These are phyloP conservation scores for Pyrocephalus nanus DNA, from an alignment of 2,797 vertebrate genomes.

Conservation along the genomic window DNA sequence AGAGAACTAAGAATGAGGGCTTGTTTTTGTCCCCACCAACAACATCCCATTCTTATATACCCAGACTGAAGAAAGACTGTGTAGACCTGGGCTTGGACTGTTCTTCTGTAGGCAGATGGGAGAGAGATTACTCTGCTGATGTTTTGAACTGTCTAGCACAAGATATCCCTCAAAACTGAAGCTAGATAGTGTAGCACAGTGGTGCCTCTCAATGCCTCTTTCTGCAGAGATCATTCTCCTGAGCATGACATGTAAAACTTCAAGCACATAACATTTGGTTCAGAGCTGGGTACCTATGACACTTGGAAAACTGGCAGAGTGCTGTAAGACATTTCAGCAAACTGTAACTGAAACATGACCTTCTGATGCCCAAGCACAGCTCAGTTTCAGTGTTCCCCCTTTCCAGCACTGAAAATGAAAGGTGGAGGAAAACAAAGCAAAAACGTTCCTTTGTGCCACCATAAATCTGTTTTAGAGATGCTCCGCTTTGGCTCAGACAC, in stretches of 20 bases:
- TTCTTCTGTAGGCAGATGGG: neutral
- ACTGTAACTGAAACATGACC: neutral
- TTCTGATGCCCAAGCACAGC: neutral
- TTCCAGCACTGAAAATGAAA: neutral
- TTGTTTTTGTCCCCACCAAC: neutral
- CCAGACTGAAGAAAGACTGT: neutral
- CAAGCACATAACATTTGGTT: neutral
- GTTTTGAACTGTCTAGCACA: neutral
- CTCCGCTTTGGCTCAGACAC: neutral
- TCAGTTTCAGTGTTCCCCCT: neutral
- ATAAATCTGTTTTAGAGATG: neutral
- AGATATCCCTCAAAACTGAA: neutral
- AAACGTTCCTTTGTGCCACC: neutral
- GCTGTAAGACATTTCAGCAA: neutral
- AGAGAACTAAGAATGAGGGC: neutral
- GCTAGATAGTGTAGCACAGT: neutral
- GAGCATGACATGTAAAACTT: neutral
- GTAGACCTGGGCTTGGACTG: neutral
- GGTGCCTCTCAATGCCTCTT: neutral
- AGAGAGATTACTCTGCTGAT: neutral
- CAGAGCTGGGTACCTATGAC: neutral
- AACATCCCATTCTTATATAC: neutral
- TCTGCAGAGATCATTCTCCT: neutral
- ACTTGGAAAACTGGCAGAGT: neutral
- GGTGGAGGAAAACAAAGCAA: neutral